Base-by-base conservation (phyloP, 2,888 invertebrate species). In the Lasius platythorax region DNA sequence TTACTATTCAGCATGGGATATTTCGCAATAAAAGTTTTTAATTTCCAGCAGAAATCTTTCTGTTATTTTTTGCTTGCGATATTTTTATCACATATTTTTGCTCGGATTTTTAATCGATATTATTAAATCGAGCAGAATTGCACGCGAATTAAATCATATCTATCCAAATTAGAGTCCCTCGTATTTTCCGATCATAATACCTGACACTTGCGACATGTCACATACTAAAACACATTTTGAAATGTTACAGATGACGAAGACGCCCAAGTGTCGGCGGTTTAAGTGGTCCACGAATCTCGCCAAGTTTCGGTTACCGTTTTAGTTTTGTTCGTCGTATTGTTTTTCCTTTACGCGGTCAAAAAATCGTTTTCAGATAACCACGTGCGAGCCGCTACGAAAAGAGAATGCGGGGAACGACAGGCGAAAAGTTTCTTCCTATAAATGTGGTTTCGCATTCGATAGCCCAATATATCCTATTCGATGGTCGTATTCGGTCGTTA, bases 181-280 rank as follows among this genome's bases (percentile, higher is more conserved):
- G 79, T 72, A n/a, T n/a, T 46, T 8, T 53, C 50, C 4, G 15
- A 56, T 66, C 28, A 70, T 43, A 3, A 33, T 2, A 23, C 28
- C 18, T 33, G 61, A 11, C 33, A 56, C 28, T 43, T 28, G 50
- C 3, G 15, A 37, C 33, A 28, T 63, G 61, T 30, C 64, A 70
- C 9, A 74, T 18, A 28, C 30, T 89, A 53, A 88, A 70, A 9
- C 8, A 61, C 81, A 37, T 33, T 83, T 86, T 91, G 87, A 93
- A 94, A 91, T 94, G 93, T 95, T 95, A 86, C 95, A 96, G 96
- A 96, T 95, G 96, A 97, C 91, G 96, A 96, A 92, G 96, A 96
- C 93, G 96, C 96, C 81, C 97, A 96, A 95, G 96, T 97, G 87
- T 97, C 97, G 78, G 96, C 96, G 85, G 96, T 97, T 85, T 96